Evolutionary conservation across 2,797 vertebrate genomes (phyloP).

Genomic region (Hirundo rustica): DNA sequence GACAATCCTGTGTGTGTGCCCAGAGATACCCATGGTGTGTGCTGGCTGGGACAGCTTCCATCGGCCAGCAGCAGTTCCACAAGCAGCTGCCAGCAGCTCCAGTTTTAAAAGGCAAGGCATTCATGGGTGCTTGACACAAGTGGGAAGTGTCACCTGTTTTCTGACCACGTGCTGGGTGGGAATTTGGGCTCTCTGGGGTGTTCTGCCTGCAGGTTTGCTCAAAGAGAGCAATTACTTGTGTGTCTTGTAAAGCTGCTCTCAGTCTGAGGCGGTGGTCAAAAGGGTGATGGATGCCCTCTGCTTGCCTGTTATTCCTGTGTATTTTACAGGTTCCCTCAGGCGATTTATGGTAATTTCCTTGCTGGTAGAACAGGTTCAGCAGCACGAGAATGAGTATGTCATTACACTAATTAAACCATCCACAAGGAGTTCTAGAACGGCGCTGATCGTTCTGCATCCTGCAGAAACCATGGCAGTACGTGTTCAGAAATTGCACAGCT

Average conservation of each 20-base stretch:
- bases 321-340: conserved; percentile 46
- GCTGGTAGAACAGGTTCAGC: conserved; percentile 36
- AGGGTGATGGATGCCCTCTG: not conserved
- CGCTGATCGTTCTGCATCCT: not conserved
- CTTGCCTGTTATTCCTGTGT: conserved; percentile 33
- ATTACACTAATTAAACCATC: conserved; percentile 30
- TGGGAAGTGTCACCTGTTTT: not conserved
- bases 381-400: conserved; percentile 12
- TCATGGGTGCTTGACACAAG: not conserved
- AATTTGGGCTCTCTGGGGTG: not conserved
- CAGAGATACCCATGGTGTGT: not conserved
- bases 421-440: not conserved
- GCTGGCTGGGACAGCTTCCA: not conserved
- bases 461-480: not conserved
- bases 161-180: not conserved
- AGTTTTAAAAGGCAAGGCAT: not conserved
- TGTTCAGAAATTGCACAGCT: not conserved
- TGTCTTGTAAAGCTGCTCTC: not conserved
- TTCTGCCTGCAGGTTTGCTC: not conserved
- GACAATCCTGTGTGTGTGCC: not conserved
- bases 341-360: conserved; percentile 30
- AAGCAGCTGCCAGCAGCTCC: not conserved
- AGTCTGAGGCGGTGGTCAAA: not conserved
- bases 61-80: not conserved
- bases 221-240: conserved; percentile 41